Evolutionary conservation across 2,113 vertebrate species (phyloP).

Genomic region (Aspidoscelis tigris): DNA sequence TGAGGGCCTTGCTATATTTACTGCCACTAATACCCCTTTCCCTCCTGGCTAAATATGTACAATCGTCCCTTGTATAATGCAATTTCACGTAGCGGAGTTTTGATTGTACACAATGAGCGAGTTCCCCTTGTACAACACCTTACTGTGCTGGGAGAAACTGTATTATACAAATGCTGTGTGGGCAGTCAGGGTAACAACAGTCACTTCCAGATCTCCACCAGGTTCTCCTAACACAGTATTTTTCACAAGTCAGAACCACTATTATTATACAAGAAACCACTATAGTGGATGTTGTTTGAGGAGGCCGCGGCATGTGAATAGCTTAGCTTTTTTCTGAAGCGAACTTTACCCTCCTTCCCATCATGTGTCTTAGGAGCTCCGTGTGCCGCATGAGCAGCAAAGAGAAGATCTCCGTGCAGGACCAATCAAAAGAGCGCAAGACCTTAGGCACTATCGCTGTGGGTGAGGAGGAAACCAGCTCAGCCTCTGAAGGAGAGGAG

Average conservation of each 20-base stretch:
- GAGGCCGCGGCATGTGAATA: background rate
- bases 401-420: slow-evolving; percentile 89
- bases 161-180: no score
- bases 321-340: background rate
- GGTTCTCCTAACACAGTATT: no score
- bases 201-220: no score
- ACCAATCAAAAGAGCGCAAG: slow-evolving; percentile 89
- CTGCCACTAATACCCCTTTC: background rate
- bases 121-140: no score
- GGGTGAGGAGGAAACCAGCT: slow-evolving; percentile 77
- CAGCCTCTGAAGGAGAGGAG: slow-evolving; percentile 66
- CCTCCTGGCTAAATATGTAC: background rate
- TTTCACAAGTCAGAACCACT: no score
- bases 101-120: no score
- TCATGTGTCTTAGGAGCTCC: slow-evolving; percentile 75
- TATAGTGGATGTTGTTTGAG: background rate
- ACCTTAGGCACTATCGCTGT: slow-evolving; percentile 79
- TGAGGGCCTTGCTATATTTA: background rate
- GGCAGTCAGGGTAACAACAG: no score
- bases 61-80: no score
- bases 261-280: no score
- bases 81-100: no score
- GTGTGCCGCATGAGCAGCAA: slow-evolving; percentile 92
- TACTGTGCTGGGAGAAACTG: no score
- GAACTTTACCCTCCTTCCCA: background rate